Base-by-base conservation (phyloP, 2,113 vertebrate species). In the Collichthys lucidus region DNA sequence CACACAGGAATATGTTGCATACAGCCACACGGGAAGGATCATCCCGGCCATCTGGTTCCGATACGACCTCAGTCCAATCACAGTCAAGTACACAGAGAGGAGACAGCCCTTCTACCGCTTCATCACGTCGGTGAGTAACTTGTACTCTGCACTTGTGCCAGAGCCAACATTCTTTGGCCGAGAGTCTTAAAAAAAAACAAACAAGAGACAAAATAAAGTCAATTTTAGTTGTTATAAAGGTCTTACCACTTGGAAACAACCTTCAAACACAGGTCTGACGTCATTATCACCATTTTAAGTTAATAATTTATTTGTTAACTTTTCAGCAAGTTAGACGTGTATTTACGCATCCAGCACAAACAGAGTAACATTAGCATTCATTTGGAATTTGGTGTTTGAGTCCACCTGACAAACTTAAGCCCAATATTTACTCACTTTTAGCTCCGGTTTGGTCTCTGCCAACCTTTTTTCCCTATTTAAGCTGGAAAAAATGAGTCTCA, bases 41-140 rank as follows among this genome's bases (percentile, higher is more conserved):
- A 98, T 99, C 90, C 98, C 98, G 0, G 98, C 97, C 12, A 99
- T 99, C 94, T 99, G 98, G 98, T 99, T 99, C 93, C 96, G 98
- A 4, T 99, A 99, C 0, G 98, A 99, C 93, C 94, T 99, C 87
- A 99, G 98, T 92, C 98, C 98, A 73, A 99, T 99, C 95, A 99
- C 98, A 35, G 98, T 99, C 84, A 99, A 99, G 88, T 99, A 99
- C 93, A 99, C 97, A 15, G 98, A 99, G 95, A 95, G 97, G 86
- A 94, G 97, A 29, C 98, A 99, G 88, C 98, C 98, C 0, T 78
- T 99, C 74, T 99, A 99, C 89, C 96, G 98, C 91, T 99, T 99
- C 90, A 97, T 99, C 92, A 99, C 98, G 6, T 98, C 98, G 66
- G 98, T 99, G 91, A 97, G 98, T 96, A 53, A 50, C 49, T 22